Percentiles rank a stretch among this genome's conserved stretches.
These are phyloP conservation scores for Erebia aethiops DNA, from an alignment of 2,888 invertebrate species.

Conservation along the genomic window DNA sequence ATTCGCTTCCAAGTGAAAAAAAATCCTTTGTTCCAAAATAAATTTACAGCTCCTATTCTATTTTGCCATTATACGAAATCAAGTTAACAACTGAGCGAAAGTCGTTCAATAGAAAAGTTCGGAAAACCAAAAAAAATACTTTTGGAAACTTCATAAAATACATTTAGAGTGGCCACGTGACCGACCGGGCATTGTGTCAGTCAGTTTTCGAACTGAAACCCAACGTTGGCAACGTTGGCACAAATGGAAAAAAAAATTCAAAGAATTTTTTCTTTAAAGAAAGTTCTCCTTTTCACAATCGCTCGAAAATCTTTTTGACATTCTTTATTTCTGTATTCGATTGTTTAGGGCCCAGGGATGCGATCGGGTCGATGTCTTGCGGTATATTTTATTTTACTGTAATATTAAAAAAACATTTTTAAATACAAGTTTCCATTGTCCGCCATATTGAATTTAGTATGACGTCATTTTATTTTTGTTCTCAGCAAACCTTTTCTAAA, in stretches of 20 bases:
- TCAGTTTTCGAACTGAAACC: slow-evolving; percentile 1
- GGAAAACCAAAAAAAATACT: slow-evolving; percentile 4
- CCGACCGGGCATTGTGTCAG: background rate
- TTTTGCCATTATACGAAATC: background rate
- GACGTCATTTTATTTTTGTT: too few relatives aligned
- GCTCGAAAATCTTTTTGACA: background rate
- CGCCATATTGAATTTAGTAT: too few relatives aligned
- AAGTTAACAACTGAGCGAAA: background rate
- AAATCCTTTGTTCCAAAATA: background rate
- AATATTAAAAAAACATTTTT: too few relatives aligned
- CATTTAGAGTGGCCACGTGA: slow-evolving; percentile 1
- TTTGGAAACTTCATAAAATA: background rate
- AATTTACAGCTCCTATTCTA: background rate
- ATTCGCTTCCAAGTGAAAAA: background rate
- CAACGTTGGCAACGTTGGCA: background rate
- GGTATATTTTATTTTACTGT: background rate
- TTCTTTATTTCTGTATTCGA: slow-evolving; percentile 2
- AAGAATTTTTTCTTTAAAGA: background rate
- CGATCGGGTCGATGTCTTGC: background rate
- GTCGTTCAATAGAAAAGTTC: background rate
- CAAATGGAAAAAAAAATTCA: background rate
- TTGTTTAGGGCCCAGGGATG: background rate
- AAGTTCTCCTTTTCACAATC: background rate
- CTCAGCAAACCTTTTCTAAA: too few relatives aligned
- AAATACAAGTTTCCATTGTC: too few relatives aligned